Evolutionary conservation across 2,888 invertebrate genomes (phyloP), one percentile per base, ranked within the genome.

Genomic region (Auanema freiburgensis): DNA sequence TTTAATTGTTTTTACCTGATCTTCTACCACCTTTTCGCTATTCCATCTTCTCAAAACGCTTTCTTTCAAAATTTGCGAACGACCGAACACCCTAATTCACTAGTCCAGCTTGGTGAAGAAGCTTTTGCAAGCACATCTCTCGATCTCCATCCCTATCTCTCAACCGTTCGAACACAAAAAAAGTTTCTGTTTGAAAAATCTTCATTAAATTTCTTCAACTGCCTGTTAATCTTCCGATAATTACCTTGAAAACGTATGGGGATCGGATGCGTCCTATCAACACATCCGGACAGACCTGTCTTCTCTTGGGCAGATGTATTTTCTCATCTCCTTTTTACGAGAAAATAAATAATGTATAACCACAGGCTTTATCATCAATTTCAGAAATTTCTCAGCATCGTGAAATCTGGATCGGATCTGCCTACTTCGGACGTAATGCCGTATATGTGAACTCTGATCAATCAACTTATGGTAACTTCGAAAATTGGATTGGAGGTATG

Each of bases 391-490:
- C 78, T 46, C 65, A 67, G 25, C 74, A 76, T 63, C 71, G 67
- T 11, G 78, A 76, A 44, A 77, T 80, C 41, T 80, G 80, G 80
- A 68, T 74, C 16, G 80, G 80, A 43, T 74, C 74, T 24, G 79
- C 78, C 25, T 80, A 78, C 69, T 80, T 79, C 67, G 79, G 80
- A 56, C 69, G 66, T 46, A 72, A 72, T 59, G 67, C 63, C 55
- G 63, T 69, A 51, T 80, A 80, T 63, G 76, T 78, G 56, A 76
- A 77, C 65, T 68, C 78, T 23, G 80, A 80, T 57, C 69, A 69
- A 44, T 66, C 72, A 33, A 69, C 69, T 40, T 80, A 70, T 58
- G 73, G 74, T 21, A 50, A 56, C 57, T 80, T 71, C 53, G 78
- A 79, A 66, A 72, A 75, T 63, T 80, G 80, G 80, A 69, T 76